Evolutionary conservation across 1,140 invertebrate genomes (phyloP), one percentile per base, ranked within the genome.

Genomic region (Plodia interpunctella): DNA sequence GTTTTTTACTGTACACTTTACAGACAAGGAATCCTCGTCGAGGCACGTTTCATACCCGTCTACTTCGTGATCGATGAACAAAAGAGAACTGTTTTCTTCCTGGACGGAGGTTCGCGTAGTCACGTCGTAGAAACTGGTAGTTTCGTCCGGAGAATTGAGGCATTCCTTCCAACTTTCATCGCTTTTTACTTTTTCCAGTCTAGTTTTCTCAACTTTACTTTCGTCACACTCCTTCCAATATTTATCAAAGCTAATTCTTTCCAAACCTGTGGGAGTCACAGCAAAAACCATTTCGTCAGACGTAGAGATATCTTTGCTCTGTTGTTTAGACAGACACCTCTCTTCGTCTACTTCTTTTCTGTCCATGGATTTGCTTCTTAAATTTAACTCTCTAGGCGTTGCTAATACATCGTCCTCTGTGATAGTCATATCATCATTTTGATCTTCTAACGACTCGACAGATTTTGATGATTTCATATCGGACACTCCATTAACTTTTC

Each of bases 211-310:
- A 60, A 72, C 51, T 49, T 58, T 68, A 55, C 72, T 77, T 9
- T 70, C 62, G 28, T 67, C 60, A 44, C 61, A 70, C 59, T 87
- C 80, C 66, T 81, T 89, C 90, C 90, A 90, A 66, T 90, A 90
- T 55, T 82, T 82, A 50, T 90, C 89, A 17, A 87, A 90, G 65
- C 87, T 90, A 5, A 90, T 88, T 63, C 88, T 80, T 72, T 90
- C 90, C 63, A 90, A 65, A 0, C 90, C 90, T 3, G 88, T 90
- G 1, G 90, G 88, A 9, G 90, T 90, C 0, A 90, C 88, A 25
- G 88, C 90, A 50, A 90, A 90, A 2, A 90, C 88, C 90, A 90
- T 90, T 83, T 90, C 90, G 30, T 90, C 90, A 13, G 90, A 90
- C 0, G 90, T 90, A 0, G 90, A 90, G 15, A 90, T 77, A 65